Evolutionary conservation across 2,888 invertebrate genomes (phyloP).

Genomic region (Hyles lineata): DNA sequence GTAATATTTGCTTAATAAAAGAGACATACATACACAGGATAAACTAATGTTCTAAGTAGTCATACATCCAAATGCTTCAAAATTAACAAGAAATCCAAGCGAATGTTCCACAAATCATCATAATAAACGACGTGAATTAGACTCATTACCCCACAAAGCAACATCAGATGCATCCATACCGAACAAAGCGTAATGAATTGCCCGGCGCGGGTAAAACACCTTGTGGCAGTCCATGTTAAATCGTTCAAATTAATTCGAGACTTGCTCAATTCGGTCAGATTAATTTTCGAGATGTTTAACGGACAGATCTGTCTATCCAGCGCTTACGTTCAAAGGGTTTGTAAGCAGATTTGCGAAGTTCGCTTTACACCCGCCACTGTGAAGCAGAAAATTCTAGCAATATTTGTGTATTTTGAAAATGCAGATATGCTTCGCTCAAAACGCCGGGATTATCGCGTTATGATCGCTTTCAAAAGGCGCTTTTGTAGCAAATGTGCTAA

Average conservation of each 20-base stretch:
- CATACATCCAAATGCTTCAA: no score
- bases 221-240: conserved; percentile 33
- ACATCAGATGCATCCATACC: background rate
- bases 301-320: conserved; percentile 52
- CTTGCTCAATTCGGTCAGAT: conserved; percentile 56
- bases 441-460: conserved; percentile 30
- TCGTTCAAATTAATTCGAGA: conserved; percentile 62
- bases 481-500: conserved; percentile 29
- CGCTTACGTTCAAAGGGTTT: conserved; percentile 53
- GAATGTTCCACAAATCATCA: background rate
- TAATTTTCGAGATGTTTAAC: conserved; percentile 65
- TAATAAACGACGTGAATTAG: conserved; percentile 1
- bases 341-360: conserved; percentile 50
- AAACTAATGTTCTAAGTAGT: no score
- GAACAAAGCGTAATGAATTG: background rate
- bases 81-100: background rate
- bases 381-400: conserved; percentile 12
- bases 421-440: conserved; percentile 24
- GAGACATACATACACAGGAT: no score
- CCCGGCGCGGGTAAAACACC: background rate
- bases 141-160: background rate
- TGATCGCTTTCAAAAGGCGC: conserved; percentile 28
- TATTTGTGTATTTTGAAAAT: conserved; percentile 5
- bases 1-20: no score
- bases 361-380: conserved; percentile 26